These are phyloP conservation scores for Lemur catta DNA, from an alignment of 2,797 vertebrate species.

Conservation along the genomic window DNA sequence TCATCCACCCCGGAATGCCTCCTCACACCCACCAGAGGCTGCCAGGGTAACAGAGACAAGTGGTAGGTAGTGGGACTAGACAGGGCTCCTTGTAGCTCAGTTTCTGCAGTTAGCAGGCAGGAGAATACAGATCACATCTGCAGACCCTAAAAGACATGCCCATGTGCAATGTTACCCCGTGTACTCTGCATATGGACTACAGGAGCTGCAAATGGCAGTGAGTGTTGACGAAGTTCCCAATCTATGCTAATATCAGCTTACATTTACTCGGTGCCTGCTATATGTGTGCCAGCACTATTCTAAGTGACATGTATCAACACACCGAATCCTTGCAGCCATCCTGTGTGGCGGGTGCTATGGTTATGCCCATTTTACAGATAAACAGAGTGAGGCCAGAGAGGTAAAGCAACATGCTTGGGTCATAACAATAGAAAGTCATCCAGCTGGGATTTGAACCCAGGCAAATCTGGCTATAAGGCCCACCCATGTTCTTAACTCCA, in stretches of 20 bases:
- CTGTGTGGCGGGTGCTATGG: background rate
- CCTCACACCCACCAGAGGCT: background rate
- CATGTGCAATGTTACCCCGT: background rate
- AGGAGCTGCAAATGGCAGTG: background rate
- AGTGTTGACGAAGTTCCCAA: background rate
- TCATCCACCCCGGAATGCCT: background rate
- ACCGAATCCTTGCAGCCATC: background rate
- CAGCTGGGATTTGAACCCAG: background rate
- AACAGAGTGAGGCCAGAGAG: background rate
- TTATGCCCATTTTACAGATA: background rate
- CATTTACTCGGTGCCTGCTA: background rate
- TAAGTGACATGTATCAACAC: no score
- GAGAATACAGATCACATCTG: background rate
- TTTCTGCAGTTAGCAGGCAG: background rate
- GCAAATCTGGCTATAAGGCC: background rate
- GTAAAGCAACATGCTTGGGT: background rate
- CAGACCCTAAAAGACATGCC: background rate
- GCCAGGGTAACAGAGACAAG: background rate
- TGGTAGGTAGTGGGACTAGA: background rate
- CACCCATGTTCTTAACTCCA: background rate
- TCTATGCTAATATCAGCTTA: background rate
- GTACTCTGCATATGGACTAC: rapidly evolving
- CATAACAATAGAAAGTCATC: background rate
- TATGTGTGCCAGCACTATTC: background rate
- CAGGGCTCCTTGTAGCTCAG: background rate